Conservation (phyloP, 2,888 invertebrate genomes). For the Apamea sordens region DNA sequence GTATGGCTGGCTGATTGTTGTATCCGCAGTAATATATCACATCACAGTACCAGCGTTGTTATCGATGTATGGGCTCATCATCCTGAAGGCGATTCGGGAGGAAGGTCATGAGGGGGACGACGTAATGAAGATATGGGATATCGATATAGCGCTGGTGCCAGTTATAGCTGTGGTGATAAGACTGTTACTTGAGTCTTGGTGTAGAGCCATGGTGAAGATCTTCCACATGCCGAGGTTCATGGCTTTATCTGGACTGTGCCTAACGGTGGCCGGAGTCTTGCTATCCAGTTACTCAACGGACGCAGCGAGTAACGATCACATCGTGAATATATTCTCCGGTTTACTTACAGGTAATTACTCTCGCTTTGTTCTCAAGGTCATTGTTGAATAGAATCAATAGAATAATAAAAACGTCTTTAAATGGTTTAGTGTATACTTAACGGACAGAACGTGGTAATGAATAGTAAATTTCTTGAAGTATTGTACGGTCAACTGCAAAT, state of each 20-base stretch:
- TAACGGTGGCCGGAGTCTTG: conserved; percentile 90
- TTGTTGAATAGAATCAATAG: conserved; percentile 48
- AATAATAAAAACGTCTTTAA: conserved; percentile 55
- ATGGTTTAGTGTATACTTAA: conserved; percentile 53
- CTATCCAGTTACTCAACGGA: conserved; percentile 88
- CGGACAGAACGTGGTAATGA: conserved; percentile 40
- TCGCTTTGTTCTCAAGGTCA: conserved; percentile 58
- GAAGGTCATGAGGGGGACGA: conserved; percentile 85
- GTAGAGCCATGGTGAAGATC: conserved; percentile 88
- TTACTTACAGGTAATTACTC: conserved; percentile 86
- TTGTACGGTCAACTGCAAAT: not conserved
- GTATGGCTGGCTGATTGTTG: conserved; percentile 92
- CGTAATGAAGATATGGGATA: conserved; percentile 89
- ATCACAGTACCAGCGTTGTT: conserved; percentile 90
- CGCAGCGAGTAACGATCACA: conserved; percentile 83
- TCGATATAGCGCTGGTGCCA: conserved; percentile 90
- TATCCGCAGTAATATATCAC: conserved; percentile 91
- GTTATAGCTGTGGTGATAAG: conserved; percentile 90
- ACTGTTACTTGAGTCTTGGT: conserved; percentile 91
- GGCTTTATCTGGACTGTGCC: conserved; percentile 89
- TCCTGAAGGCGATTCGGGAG: conserved; percentile 87
- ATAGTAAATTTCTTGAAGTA: conserved; percentile 36
- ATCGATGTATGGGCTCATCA: conserved; percentile 89
- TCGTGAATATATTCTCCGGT: conserved; percentile 88
- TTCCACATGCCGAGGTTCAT: conserved; percentile 91